Evolutionary conservation across 2,797 vertebrate species (phyloP), one percentile per base, ranked within the genome.

Genomic region (Aulostomus chinensis): DNA sequence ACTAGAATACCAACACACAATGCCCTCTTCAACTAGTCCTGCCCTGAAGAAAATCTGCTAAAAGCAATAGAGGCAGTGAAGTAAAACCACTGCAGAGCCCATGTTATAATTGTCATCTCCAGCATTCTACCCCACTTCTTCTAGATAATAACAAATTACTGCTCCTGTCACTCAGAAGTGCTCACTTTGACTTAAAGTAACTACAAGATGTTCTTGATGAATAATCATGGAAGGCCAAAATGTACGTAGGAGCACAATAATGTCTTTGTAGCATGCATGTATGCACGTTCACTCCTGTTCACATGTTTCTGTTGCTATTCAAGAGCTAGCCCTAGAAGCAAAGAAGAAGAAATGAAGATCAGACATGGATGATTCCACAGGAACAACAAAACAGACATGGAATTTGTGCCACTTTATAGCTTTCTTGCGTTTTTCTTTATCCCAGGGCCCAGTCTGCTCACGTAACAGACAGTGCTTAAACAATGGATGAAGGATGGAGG

Each of bases 61-160:
- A 75, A 74, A 85, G 74, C 56, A 72, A 67, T 54, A 62, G 59
- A 69, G 55, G 56, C 47, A 38, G 28, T 11, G 16, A n/a, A 45
- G 56, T 61, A 63, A 62, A 76, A 66, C 61, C 57, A 53, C n/a
- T 1, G n/a, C 21, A 25, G 12, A 24, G 51, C 24, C 33, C 37
- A 39, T 68, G 62, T 62, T 76, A 56, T 71, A 62, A 47, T 65
- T 57, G 67, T 70, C 73, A 58, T 76, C 71, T 68, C 69, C 61
- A 65, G 83, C 67, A 68, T 90, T 90, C 88, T 76, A 88, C 81
- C 80, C 86, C 80, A 88, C 87, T 88, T 90, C 77, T 64, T 79
- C 38, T 18, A 62, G 64, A 90, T 81, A 92, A 89, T 87, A 78
- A 77, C 70, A 85, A 84, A 90, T 89, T 70, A 83, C 77, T 37